phyloP scores from a whole-genome alignment of 2,888 invertebrate species.

The Gymnoscelis rufifasciata region DNA sequence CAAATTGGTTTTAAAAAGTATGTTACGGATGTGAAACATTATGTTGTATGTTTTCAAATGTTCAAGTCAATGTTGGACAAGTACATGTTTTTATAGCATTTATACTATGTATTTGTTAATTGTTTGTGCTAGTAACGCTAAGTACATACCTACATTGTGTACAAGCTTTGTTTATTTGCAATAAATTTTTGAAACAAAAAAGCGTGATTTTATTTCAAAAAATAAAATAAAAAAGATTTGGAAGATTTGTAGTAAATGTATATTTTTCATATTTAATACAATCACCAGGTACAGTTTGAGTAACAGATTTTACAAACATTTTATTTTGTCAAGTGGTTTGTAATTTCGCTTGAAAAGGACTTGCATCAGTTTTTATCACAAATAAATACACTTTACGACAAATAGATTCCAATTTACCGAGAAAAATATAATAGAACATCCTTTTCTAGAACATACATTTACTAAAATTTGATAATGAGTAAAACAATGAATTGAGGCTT shows the following conservation, averaged over 20 bases:
- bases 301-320: conserved; percentile 69
- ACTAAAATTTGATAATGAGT: conserved; percentile 31
- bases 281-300: conserved; percentile 77
- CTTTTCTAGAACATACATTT: conserved; percentile 45
- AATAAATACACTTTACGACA: conserved; percentile 46
- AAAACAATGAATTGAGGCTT: conserved; percentile 21
- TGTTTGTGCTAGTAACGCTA: conserved; percentile 39
- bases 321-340: conserved; percentile 57
- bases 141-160: conserved; percentile 40
- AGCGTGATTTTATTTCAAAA: conserved; percentile 26
- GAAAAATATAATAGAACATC: conserved; percentile 41
- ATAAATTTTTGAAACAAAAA: conserved; percentile 41
- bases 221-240: conserved; percentile 58
- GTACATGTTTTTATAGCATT: conserved; percentile 36
- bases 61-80: conserved; percentile 22
- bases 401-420: conserved; percentile 44
- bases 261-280: conserved; percentile 73
- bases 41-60: conserved; percentile 35
- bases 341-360: conserved; percentile 53
- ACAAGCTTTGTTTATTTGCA: conserved; percentile 65
- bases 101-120: conserved; percentile 47
- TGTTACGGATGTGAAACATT: conserved; percentile 66
- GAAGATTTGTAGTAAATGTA: conserved; percentile 78
- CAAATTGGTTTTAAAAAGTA: conserved; percentile 39
- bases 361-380: conserved; percentile 36